Evolutionary conservation across 2,113 vertebrate genomes (phyloP).

Genomic region (Ovis aries): ARS-UI_Ramb_v3.0 NC_056056.1:52173501-52174000

Average conservation of each 20-base stretch:
- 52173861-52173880: not conserved
- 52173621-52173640: not conserved
- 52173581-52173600: not conserved
- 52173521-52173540: not conserved
- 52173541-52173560: not conserved
- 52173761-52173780: not conserved
- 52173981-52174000: not conserved
- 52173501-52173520: not conserved
- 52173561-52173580: not conserved
- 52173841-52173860: not conserved
- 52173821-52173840: accelerated
- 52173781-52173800: not conserved
- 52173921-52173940: not conserved
- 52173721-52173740: not conserved
- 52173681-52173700: not conserved
- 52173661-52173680: not conserved
- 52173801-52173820: not conserved
- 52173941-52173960: not conserved
- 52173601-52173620: not conserved
- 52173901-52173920: not conserved
- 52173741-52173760: not conserved
- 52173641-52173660: not conserved
- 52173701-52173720: not conserved
- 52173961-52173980: not conserved
- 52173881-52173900: not conserved